Conservation (phyloP, 2,797 vertebrate genomes). For the Alosa sapidissima region DNA sequence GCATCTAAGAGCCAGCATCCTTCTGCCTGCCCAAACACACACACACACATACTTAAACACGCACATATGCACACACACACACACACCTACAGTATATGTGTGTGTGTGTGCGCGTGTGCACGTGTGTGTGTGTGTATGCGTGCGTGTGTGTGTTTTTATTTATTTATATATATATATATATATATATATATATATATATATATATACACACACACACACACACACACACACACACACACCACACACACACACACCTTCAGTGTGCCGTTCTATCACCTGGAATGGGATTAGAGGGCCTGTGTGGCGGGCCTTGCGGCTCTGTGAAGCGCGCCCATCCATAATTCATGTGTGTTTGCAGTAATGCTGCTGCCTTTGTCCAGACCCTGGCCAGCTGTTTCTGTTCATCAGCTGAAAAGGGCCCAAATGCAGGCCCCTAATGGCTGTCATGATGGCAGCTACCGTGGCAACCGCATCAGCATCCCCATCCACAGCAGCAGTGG, state of each 20-base stretch:
- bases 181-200: background rate
- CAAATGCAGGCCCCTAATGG: constrained; percentile 33
- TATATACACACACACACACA: background rate
- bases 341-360: constrained; percentile 65
- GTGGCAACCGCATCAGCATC: background rate
- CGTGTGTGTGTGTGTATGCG: too few relatives aligned
- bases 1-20: constrained; percentile 56
- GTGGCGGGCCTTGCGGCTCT: constrained; percentile 61
- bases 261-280: constrained; percentile 69
- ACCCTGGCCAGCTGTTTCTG: constrained; percentile 67
- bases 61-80: background rate
- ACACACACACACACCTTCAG: background rate
- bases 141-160: too few relatives aligned
- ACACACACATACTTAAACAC: background rate
- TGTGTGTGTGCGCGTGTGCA: too few relatives aligned
- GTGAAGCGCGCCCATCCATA: constrained; percentile 73
- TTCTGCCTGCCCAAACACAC: constrained; percentile 44
- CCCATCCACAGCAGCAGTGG: background rate
- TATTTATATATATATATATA: too few relatives aligned
- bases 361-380: constrained; percentile 55
- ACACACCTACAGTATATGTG: too few relatives aligned
- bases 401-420: constrained; percentile 47
- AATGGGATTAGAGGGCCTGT: constrained; percentile 58
- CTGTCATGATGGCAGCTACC: background rate
- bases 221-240: background rate